phyloP scores from a whole-genome alignment of 2,797 vertebrate species.

The Oreochromis grahami region DNA sequence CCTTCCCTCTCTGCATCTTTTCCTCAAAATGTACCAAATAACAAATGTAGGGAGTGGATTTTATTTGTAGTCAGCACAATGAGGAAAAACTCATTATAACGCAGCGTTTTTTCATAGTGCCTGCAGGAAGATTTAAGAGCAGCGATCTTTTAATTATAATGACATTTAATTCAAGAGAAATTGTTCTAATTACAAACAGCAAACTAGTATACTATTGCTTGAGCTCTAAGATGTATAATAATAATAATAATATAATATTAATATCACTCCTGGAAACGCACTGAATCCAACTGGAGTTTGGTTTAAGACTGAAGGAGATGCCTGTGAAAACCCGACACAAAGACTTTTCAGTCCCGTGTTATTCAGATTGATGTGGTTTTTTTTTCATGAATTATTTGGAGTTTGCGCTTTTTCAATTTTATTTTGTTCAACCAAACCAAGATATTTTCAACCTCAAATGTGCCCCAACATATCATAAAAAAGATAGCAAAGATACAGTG shows the following conservation, averaged over 20 bases:
- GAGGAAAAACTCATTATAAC: background rate
- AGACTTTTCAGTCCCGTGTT: background rate
- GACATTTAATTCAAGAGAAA: background rate
- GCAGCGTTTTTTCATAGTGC: background rate
- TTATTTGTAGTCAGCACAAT: background rate
- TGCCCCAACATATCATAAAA: background rate
- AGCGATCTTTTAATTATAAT: background rate
- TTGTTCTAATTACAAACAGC: background rate
- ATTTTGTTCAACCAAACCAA: background rate
- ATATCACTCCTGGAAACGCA: background rate
- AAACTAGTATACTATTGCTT: background rate
- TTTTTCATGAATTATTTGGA: background rate
- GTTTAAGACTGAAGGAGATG: background rate
- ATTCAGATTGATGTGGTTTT: background rate
- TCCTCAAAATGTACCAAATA: background rate
- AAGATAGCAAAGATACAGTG: background rate
- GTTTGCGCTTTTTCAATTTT: background rate
- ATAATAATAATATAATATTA: background rate
- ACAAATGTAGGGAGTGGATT: background rate
- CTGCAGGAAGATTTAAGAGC: background rate
- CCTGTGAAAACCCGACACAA: background rate
- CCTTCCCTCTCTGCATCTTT: background rate
- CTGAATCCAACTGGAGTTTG: background rate
- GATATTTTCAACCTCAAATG: background rate
- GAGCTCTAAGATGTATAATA: background rate